Percentiles rank a stretch among this genome's conserved stretches.
Conservation (phyloP, 2,888 invertebrate species). For the Drosophila borealis region DNA sequence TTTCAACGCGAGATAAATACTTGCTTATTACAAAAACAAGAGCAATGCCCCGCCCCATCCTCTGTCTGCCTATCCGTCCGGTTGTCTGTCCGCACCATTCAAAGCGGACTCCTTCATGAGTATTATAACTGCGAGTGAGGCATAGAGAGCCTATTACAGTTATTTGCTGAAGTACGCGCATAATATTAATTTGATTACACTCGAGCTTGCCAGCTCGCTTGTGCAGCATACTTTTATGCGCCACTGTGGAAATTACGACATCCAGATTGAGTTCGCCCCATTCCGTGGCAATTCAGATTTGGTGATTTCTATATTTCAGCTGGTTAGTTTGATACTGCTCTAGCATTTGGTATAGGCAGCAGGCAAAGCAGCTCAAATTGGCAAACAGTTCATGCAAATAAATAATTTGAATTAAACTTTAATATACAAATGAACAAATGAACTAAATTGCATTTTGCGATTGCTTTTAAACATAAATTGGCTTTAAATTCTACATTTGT, state of each 20-base stretch:
- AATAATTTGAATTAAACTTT: neutral
- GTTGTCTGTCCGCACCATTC: conserved; percentile 16
- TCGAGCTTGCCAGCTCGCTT: conserved; percentile 17
- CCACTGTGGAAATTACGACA: conserved; percentile 37
- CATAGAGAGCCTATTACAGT: conserved; percentile 37
- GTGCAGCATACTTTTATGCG: conserved; percentile 57
- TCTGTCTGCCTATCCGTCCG: conserved; percentile 7
- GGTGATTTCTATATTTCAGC: conserved; percentile 25
- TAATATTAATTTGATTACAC: conserved; percentile 76
- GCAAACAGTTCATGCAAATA: neutral
- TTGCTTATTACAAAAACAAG: conserved; percentile 57
- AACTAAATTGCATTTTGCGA: conserved; percentile 15
- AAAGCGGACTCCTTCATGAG: conserved; percentile 30
- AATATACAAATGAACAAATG: too few relatives aligned
- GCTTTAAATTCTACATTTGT: conserved; percentile 35
- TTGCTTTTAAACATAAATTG: conserved; percentile 36
- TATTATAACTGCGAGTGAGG: conserved; percentile 55
- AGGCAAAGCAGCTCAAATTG: neutral
- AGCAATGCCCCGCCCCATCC: neutral
- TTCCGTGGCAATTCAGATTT: neutral
- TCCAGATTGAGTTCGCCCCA: conserved; percentile 3
- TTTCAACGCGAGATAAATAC: conserved; percentile 76
- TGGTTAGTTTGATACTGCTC: conserved; percentile 9
- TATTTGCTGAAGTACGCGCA: conserved; percentile 53
- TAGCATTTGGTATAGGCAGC: neutral